These are phyloP conservation scores for Nyctibius grandis DNA, from an alignment of 2,797 vertebrate species.

Conservation along the genomic window DNA sequence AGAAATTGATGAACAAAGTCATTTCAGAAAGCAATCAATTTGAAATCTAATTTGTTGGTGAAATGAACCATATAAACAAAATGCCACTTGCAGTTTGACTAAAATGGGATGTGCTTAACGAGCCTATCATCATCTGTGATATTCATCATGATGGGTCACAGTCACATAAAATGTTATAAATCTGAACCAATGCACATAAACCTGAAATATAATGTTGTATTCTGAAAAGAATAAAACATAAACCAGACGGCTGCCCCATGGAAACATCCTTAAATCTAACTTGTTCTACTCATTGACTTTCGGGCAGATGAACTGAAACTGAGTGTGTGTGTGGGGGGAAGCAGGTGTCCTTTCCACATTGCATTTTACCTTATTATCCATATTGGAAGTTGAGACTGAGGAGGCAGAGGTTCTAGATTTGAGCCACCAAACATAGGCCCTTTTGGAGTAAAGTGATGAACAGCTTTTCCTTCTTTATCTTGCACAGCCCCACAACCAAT, in stretches of 20 bases:
- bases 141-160: constrained; percentile 67
- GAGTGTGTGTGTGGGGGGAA: neutral
- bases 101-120: constrained; percentile 80
- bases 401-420: neutral
- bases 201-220: constrained; percentile 37
- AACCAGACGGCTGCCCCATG: constrained; percentile 49
- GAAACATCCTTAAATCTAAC: constrained; percentile 25
- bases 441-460: neutral
- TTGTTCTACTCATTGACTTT: constrained; percentile 3
- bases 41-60: constrained; percentile 82
- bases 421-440: neutral
- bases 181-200: constrained; percentile 31
- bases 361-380: neutral
- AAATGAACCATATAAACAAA: constrained; percentile 83
- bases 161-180: constrained; percentile 60
- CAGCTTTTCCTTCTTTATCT: neutral
- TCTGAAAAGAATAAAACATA: constrained; percentile 21
- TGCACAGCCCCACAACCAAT: neutral
- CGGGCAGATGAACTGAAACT: neutral
- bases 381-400: neutral
- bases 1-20: constrained; percentile 78
- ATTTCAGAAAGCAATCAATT: constrained; percentile 79
- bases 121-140: constrained; percentile 71
- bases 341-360: neutral
- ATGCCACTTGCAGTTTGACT: constrained; percentile 77